Percentiles rank a stretch among this genome's conserved stretches.
Evolutionary conservation across 2,113 vertebrate species (phyloP).

Genomic region (Mus pahari): DNA sequence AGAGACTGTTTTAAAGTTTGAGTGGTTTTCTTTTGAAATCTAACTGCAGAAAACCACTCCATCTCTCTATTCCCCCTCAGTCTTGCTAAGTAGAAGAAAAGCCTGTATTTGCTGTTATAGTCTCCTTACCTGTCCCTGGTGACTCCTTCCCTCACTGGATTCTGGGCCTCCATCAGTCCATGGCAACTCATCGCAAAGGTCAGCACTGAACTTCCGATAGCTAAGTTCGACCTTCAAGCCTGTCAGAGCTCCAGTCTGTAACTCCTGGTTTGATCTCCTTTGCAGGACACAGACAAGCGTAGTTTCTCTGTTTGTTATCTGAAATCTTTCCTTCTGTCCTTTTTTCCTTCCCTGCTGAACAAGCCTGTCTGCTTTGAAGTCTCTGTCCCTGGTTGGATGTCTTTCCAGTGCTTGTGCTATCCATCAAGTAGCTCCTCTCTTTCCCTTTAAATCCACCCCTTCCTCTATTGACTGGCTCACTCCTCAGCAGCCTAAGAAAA

Average conservation of each 20-base stretch:
- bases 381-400: not conserved
- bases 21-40: conserved; percentile 48
- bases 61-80: not conserved
- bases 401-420: not conserved
- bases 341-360: not conserved
- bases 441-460: not conserved
- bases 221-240: not conserved
- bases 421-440: not conserved
- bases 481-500: not conserved
- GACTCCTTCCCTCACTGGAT: not conserved
- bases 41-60: not conserved
- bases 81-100: not conserved
- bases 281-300: not conserved
- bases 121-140: not conserved
- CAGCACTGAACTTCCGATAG: not conserved
- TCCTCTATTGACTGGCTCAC: not conserved
- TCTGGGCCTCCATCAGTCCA: not conserved
- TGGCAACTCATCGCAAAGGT: not conserved
- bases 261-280: not conserved
- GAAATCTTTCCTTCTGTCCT: not conserved
- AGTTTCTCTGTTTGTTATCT: not conserved
- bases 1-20: conserved; percentile 55
- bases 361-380: not conserved
- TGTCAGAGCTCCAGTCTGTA: not conserved
- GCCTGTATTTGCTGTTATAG: not conserved